A percentile compares a stretch with the other conserved stretches of the same genome.
phyloP scores from a whole-genome alignment of 2,113 vertebrate genomes.

The Acrocephalus kingi region DNA sequence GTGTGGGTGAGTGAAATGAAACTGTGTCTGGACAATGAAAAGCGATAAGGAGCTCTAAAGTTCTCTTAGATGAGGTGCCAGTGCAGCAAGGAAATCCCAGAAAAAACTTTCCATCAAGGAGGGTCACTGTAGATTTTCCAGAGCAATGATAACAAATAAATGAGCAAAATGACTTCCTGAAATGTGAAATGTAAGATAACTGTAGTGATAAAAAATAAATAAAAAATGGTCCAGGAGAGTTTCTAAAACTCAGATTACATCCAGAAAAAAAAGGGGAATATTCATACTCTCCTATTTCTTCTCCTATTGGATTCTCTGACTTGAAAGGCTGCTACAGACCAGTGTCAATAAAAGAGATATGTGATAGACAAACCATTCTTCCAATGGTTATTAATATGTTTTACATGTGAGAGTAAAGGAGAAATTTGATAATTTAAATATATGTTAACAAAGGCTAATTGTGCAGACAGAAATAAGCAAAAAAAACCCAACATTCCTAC shows the following conservation, averaged over 20 bases:
- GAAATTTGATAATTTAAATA: neutral
- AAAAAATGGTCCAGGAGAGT: neutral
- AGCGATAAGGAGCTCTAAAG: neutral
- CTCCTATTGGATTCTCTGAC: neutral
- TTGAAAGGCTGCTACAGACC: neutral
- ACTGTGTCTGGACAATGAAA: constrained; percentile 9
- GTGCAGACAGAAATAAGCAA: neutral
- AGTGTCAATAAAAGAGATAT: neutral
- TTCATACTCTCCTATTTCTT: neutral
- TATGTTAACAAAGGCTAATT: neutral
- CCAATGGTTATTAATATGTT: neutral
- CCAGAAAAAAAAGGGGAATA: neutral
- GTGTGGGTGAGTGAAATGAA: constrained; percentile 5
- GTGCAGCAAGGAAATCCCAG: neutral
- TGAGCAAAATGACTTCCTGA: neutral
- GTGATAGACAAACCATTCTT: neutral
- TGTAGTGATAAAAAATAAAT: neutral
- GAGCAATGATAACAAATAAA: neutral
- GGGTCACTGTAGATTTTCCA: neutral
- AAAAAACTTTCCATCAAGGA: neutral
- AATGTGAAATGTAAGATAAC: neutral
- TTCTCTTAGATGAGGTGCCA: neutral
- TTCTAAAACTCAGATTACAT: neutral
- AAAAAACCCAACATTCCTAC: neutral
- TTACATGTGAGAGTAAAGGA: neutral